Evolutionary conservation across 2,113 vertebrate genomes (phyloP).

Genomic region (Solenodon paradoxus): DNA sequence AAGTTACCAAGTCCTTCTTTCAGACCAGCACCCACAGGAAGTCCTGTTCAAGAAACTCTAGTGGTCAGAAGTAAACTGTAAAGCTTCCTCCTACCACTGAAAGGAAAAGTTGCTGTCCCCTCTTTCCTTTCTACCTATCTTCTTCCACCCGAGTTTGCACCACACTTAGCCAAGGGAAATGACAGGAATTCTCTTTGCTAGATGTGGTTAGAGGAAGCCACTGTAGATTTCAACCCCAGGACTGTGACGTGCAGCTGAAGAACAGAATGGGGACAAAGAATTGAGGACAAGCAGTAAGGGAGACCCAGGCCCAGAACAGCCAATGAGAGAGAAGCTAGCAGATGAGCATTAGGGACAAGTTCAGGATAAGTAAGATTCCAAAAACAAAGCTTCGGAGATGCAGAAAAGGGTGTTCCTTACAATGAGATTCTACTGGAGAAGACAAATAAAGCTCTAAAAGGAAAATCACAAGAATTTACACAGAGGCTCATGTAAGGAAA

Average conservation of each 20-base stretch:
- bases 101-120: neutral
- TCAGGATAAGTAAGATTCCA: neutral
- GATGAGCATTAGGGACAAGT: neutral
- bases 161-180: neutral
- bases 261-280: neutral
- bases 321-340: neutral
- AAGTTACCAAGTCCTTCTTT: neutral
- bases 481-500: neutral
- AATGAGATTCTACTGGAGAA: neutral
- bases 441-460: neutral
- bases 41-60: neutral
- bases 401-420: neutral
- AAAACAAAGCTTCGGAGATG: neutral
- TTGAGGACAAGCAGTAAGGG: neutral
- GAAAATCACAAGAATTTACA: neutral
- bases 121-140: neutral
- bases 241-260: neutral
- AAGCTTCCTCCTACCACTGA: neutral
- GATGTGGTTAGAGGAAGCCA: neutral
- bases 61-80: neutral
- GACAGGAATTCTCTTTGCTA: neutral
- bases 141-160: neutral
- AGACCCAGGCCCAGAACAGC: neutral
- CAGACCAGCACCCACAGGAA: neutral
- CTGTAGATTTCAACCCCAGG: neutral